Evolutionary conservation across 1,140 invertebrate species (phyloP), one percentile per base, ranked within the genome.

Genomic region (Protaetia brevitarsis): DNA sequence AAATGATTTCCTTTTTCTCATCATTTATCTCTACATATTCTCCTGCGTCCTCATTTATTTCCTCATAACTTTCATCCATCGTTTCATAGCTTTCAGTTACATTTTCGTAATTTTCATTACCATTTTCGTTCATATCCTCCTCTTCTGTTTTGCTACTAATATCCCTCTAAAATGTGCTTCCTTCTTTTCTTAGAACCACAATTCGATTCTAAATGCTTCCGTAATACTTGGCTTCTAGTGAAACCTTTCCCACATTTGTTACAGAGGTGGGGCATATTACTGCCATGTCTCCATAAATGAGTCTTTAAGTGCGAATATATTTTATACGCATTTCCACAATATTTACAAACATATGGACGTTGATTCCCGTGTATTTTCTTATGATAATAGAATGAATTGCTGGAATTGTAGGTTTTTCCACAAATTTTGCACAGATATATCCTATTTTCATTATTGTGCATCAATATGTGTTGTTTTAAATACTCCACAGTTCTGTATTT

Each of bases 331-430:
- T 45, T 45, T 3, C 41, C 41, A 19, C 41, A 45, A 19, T 45
- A 45, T 45, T 45, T 45, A 19, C 41, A 45, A 16, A 45, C 41
- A 19, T 45, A 45, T 19, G 41, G 41, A 1, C 41, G 41, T 45
- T 45, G 41, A 19, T 45, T 21, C 13, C 41, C 41, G 8, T 45
- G 41, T 13, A 45, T 45, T 5, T 45, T 45, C 10, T 45, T 45
- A 13, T 45, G 41, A 19, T 45, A 45, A 45, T 45, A 45, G 16
- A 45, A 45, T 7, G 41, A 45, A 45, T 45, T 45, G 16, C 41
- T 45, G 8, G 41, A 45, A 19, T 45, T 45, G 23, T 45, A 45
- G 23, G 41, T 45, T 45, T 45, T 45, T 21, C 41, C 41, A 45
- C 41, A 45, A 45, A 45, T 21, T 3, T 45, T 45, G 13, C 41